phyloP scores from a whole-genome alignment of 2,113 vertebrate species.

The Hippocampus barbouri region DNA sequence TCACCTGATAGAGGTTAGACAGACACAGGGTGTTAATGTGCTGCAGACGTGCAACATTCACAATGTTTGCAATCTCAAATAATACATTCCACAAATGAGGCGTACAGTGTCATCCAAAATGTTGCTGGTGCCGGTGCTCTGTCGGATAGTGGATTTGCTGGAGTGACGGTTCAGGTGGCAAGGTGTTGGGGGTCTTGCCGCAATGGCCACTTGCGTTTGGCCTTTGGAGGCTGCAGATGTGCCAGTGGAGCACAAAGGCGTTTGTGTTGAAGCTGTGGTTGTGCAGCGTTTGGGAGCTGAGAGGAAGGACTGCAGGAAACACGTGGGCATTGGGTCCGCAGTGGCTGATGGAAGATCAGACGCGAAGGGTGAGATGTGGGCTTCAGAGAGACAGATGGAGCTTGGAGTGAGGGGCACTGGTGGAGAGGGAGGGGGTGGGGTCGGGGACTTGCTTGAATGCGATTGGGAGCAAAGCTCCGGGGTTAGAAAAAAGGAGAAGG shows the following conservation, averaged over 20 bases:
- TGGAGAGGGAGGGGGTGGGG: conserved; percentile 26
- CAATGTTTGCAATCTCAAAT: not conserved
- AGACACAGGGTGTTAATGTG: conserved; percentile 4
- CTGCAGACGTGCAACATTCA: not conserved
- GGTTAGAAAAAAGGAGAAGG: conserved; percentile 46
- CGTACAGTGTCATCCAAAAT: conserved; percentile 89
- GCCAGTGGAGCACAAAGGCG: conserved; percentile 49
- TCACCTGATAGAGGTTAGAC: conserved; percentile 74
- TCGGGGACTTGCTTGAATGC: conserved; percentile 27
- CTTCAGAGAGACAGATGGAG: conserved; percentile 35
- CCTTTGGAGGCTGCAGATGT: conserved; percentile 17
- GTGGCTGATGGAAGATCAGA: conserved; percentile 59
- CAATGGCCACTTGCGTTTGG: conserved; percentile 2
- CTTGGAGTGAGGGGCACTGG: conserved; percentile 41
- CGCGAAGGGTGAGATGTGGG: conserved; percentile 30
- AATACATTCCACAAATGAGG: conserved; percentile 5
- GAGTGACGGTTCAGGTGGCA: conserved; percentile 38
- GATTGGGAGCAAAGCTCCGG: conserved; percentile 42
- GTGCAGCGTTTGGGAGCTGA: conserved; percentile 39
- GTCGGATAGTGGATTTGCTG: conserved; percentile 77
- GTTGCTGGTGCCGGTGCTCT: conserved; percentile 77
- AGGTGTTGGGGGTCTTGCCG: conserved; percentile 15
- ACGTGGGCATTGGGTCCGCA: conserved; percentile 34
- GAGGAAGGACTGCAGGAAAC: conserved; percentile 33
- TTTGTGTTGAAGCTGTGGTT: conserved; percentile 57